Evolutionary conservation across 2,797 vertebrate genomes (phyloP), one percentile per base, ranked within the genome.

Genomic region (Parauchenoglanis punctatus): DNA sequence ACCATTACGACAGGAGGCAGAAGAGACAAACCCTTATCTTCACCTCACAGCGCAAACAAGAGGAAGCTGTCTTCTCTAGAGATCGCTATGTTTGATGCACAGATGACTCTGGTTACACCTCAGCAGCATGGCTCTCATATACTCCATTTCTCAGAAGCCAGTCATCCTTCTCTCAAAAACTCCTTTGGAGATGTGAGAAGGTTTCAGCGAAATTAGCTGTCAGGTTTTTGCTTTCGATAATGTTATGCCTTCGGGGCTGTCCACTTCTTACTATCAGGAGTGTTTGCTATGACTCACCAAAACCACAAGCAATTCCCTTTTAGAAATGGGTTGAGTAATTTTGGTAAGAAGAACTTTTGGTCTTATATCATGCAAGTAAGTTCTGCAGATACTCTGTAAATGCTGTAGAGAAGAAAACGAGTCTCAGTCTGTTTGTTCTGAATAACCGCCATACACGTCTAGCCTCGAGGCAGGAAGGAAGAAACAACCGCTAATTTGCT

Each of bases 31-130:
- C 44, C 35, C 52, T 63, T 70, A 82, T 59, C n/a, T 40, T 56
- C 46, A 44, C 81, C 31, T 59, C 58, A 31, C 28, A 83, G 72
- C 35, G 6, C 6, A 31, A 44, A 44, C 52, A 78, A 49, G 23
- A 83, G 83, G 70, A 85, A 78, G 61, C n/a, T n/a, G 15, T 46
- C 72, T 83, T 17, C 7, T 7, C n/a, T 23, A n/a, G 25, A 61
- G 68, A 78, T 76, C 61, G 70, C 11, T 8, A n/a, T 7, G 28
- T 23, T 25, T 68, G 49, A 83, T 83, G 25, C 10, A 35, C 18
- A 13, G 46, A 83, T 68, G 49, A 81, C 63, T 49, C 59, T 2
- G 12, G 80, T 81, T 46, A 63, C 23, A 17, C 13, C 40, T 28
- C 80, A 28, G 80, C 80, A 44, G 40, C 25, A 8, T 13, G n/a